A percentile compares a stretch with the other conserved stretches of the same genome.
phyloP scores from a whole-genome alignment of 2,113 vertebrate genomes.

The Argyrosomus japonicus region DNA sequence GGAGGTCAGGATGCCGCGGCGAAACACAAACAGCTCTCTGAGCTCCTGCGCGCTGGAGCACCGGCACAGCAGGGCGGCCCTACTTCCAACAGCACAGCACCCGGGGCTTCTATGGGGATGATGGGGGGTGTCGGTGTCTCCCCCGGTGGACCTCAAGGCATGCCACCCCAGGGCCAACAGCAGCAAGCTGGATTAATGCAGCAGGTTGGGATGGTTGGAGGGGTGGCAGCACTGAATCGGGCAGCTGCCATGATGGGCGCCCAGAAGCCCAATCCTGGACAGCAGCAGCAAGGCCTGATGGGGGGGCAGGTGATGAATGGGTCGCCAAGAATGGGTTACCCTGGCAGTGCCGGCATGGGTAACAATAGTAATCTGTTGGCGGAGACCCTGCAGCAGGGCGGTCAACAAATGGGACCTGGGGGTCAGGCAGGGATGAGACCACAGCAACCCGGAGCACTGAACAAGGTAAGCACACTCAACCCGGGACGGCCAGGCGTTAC shows the following conservation, averaged over 20 bases:
- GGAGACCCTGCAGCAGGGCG: slow-evolving; percentile 91
- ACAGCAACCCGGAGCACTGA: slow-evolving; percentile 90
- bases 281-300: slow-evolving; percentile 83
- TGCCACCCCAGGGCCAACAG: slow-evolving; percentile 75
- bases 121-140: slow-evolving; percentile 73
- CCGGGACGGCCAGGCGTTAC: not conserved
- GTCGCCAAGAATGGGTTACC: slow-evolving; percentile 92
- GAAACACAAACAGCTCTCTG: slow-evolving; percentile 98
- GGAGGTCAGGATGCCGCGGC: slow-evolving; percentile 92
- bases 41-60: slow-evolving; percentile 90
- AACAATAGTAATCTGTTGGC: slow-evolving; percentile 88
- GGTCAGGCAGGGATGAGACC: slow-evolving; percentile 90
- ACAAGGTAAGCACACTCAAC: slow-evolving; percentile 83
- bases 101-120: slow-evolving; percentile 76
- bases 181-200: slow-evolving; percentile 89
- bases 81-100: slow-evolving; percentile 80
- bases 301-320: slow-evolving; percentile 94
- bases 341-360: slow-evolving; percentile 87
- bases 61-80: slow-evolving; percentile 83
- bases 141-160: slow-evolving; percentile 73
- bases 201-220: slow-evolving; percentile 78
- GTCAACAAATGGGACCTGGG: slow-evolving; percentile 84
- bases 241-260: slow-evolving; percentile 79
- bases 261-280: slow-evolving; percentile 81
- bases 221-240: slow-evolving; percentile 75